Base-by-base conservation (phyloP, 2,797 vertebrate species). In the Cossypha dichroa region DNA sequence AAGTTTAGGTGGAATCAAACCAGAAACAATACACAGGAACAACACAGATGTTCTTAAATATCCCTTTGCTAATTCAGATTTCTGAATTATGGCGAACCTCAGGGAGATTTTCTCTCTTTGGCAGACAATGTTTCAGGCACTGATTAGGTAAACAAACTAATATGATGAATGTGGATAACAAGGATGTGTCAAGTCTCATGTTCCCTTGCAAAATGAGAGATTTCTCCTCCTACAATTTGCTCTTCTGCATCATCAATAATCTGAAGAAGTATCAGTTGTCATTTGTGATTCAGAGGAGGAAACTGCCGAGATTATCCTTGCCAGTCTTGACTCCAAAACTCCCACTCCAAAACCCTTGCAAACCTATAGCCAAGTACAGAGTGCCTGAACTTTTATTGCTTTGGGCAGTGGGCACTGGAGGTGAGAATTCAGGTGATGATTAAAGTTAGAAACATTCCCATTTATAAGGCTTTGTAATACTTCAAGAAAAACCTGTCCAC, bases 101-200 rank as follows among this genome's bases (percentile, higher is more conserved):
- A 8, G 62, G 60, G 46, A 88, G 79, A 81, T 75, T 87, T 87
- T 83, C 81, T 62, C 58, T 80, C 72, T 89, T 80, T n/a, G 92
- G 81, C 69, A 78, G 75, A 80, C 54, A 72, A n/a, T 58, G 58
- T 75, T 93, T 94, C 89, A 94, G 82, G 79, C 73, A 67, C 25
- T 94, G 94, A 93, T 95, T 93, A 88, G 82, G 89, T 91, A 96
- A 97, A 93, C 94, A 94, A 96, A 90, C 89, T 72, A 91, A 73
- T 83, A 86, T 91, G 85, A 95, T 97, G 48, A 84, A 95, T 94
- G 69, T 2, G 19, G 63, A 52, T 76, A 86, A 94, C 69, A 88
- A 91, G 89, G 82, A 89, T 55, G 76, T 81, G 45, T 5, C 23
- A 68, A 90, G 55, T 49, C 43, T 78, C 85, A 75, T 0, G 1